These are phyloP conservation scores for Bucorvus abyssinicus DNA, from an alignment of 2,797 vertebrate genomes.

Conservation along the genomic window DNA sequence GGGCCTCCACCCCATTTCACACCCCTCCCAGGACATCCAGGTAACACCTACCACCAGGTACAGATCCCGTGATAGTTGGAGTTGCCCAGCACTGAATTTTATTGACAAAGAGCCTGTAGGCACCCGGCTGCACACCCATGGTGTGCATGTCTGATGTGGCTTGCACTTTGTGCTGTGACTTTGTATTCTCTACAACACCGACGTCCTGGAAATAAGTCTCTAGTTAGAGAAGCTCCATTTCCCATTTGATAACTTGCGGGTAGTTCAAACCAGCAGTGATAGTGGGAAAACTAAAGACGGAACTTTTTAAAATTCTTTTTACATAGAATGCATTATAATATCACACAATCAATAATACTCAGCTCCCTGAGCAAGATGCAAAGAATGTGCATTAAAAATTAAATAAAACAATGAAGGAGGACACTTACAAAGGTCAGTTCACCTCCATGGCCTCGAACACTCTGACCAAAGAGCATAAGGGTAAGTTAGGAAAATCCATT, in stretches of 20 bases:
- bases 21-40: no score
- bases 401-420: slow-evolving; percentile 18
- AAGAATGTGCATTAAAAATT: slow-evolving; percentile 19
- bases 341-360: slow-evolving; percentile 9
- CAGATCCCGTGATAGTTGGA: no score
- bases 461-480: not conserved
- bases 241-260: not conserved
- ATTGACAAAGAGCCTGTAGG: no score
- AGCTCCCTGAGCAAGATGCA: not conserved
- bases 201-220: not conserved
- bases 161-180: no score
- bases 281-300: not conserved
- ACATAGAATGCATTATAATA: not conserved
- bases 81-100: no score
- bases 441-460: not conserved
- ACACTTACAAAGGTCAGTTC: not conserved
- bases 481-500: slow-evolving; percentile 8
- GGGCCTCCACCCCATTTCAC: no score
- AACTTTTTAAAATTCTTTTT: not conserved
- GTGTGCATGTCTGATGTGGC: no score
- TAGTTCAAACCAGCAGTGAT: not conserved
- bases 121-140: no score
- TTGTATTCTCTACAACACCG: no score
- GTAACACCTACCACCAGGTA: no score
- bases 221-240: not conserved